Conservation (phyloP, 2,797 vertebrate species). For the Sebastolobus alascanus region DNA sequence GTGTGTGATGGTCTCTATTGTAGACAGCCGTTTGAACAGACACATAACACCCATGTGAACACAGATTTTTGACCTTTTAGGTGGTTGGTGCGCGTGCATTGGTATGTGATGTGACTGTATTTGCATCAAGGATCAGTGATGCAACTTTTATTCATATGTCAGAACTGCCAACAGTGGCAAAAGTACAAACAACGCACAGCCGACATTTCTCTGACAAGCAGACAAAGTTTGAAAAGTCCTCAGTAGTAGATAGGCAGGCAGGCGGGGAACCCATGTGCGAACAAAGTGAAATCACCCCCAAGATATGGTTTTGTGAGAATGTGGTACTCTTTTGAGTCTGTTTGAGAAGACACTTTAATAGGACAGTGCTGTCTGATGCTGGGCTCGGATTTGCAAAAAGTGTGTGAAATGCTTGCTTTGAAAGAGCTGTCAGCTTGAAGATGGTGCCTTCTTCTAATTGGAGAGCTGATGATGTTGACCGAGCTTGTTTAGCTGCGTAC, state of each 20-base stretch:
- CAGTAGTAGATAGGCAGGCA: conserved; percentile 20
- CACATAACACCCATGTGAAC: not conserved
- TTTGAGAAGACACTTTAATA: conserved; percentile 41
- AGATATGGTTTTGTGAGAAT: conserved; percentile 22
- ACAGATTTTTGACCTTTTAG: not conserved
- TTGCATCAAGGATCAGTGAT: conserved; percentile 16
- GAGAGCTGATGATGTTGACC: not conserved
- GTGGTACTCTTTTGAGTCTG: conserved; percentile 21
- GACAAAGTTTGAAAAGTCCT: conserved; percentile 44
- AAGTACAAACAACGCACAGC: conserved; percentile 21
- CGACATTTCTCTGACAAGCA: conserved; percentile 19
- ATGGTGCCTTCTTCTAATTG: conserved; percentile 13
- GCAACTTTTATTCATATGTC: conserved; percentile 20
- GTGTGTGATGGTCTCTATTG: not conserved
- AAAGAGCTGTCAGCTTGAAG: conserved; percentile 18
- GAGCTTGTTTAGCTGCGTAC: not conserved
- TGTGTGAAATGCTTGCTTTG: conserved; percentile 24
- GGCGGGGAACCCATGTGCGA: conserved; percentile 26
- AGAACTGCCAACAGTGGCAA: conserved; percentile 23
- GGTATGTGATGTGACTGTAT: conserved; percentile 7
- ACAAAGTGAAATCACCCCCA: conserved; percentile 40
- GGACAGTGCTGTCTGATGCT: conserved; percentile 13
- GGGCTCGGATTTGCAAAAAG: not conserved
- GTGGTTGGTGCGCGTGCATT: not conserved
- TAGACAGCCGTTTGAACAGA: conserved; percentile 12